Evolutionary conservation across 2,113 vertebrate genomes (phyloP), one percentile per base, ranked within the genome.

Genomic region (Pollachius pollachius): DNA sequence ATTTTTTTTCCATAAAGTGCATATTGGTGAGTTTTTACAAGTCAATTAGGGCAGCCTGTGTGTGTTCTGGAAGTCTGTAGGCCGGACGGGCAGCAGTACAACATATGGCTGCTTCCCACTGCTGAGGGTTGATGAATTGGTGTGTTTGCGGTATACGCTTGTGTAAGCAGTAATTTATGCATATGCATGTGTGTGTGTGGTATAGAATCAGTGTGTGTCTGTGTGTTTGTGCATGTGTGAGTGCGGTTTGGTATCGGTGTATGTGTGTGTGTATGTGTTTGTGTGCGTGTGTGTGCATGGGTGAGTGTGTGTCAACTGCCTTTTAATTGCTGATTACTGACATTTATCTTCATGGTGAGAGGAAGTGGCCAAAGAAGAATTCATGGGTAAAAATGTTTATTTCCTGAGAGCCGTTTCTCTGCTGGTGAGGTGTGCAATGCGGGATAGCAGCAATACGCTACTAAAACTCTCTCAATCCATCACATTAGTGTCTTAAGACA

Each of bases 1-100:
- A 90, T 85, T 86, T 76, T 82, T 82, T 73, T 85, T 84, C 82
- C 77, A 91, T 91, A 88, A 91, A 87, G 79, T 83, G 81, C 73
- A 83, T 82, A 88, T 86, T 81, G 86, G 79, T 83, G 80, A 69
- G 63, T 89, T 34, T 92, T 91, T 91, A 91, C 74, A 83, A 92
- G 91, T 87, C 88, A 91, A 89, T 91, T 92, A 92, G 90, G 83
- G 76, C 83, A 73, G 68, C 67, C 64, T 65, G 66, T 84, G 81
- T 86, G 78, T 78, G 71, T 83, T 80, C 81, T 72, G 68, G 57
- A 78, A 25, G 80, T 67, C 72, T 78, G 76, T 65, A 77, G 84
- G 77, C 69, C 73, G 82, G 74, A 84, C 74, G 77, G 62, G 72
- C 75, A 74, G 77, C 76, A 77, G 81, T 69, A 67, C 75, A 81